phyloP scores from a whole-genome alignment of 2,113 vertebrate genomes.

The Brachypodius melanocephalos region DNA sequence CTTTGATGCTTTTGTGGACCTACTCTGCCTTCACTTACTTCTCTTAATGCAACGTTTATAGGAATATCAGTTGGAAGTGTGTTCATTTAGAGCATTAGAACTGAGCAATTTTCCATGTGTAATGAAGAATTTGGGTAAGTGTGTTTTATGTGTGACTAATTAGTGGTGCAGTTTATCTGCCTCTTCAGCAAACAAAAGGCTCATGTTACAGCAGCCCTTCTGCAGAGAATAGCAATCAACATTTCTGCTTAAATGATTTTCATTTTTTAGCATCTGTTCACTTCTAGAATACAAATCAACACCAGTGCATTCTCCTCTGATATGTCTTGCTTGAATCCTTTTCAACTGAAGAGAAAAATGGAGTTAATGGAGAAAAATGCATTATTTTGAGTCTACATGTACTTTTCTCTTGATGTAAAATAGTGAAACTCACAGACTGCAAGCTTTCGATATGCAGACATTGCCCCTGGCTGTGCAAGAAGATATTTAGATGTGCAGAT shows the following conservation, averaged over 20 bases:
- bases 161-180: conserved; percentile 24
- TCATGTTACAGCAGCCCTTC: background rate
- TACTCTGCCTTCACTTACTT: background rate
- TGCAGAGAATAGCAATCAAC: background rate
- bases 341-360: background rate
- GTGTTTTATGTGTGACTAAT: background rate
- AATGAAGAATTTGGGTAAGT: background rate
- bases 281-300: background rate
- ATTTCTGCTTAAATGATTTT: background rate
- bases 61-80: background rate
- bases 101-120: background rate
- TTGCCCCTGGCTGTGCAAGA: background rate
- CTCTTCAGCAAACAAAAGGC: background rate
- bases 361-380: background rate
- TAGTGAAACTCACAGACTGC: background rate
- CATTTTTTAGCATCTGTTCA: background rate
- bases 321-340: background rate
- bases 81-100: background rate
- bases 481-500: background rate
- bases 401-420: background rate
- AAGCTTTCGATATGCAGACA: rapidly evolving
- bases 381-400: background rate
- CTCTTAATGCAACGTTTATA: background rate
- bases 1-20: background rate
- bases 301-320: background rate